Conservation (phyloP, 2,113 vertebrate genomes). For the Bubo scandiacus region DNA sequence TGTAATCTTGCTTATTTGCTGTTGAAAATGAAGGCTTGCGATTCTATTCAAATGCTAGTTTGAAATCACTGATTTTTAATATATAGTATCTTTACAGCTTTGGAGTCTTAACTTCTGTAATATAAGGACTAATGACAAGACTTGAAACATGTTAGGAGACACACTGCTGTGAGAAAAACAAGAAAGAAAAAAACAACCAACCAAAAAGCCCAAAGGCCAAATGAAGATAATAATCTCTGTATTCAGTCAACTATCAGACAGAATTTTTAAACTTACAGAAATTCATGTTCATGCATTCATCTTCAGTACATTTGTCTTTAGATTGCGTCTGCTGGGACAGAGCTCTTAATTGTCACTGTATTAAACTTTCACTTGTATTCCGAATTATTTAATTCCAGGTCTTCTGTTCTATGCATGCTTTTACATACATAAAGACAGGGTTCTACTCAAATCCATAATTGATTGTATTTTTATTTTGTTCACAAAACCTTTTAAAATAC, state of each 20-base stretch:
- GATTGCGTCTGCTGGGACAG: neutral
- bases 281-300: neutral
- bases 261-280: neutral
- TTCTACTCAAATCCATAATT: neutral
- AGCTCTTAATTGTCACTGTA: neutral
- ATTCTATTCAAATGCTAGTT: neutral
- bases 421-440: neutral
- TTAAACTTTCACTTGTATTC: neutral
- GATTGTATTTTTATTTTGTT: neutral
- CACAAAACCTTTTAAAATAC: neutral
- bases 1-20: neutral
- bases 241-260: neutral
- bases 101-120: neutral
- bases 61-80: neutral
- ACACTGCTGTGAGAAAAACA: neutral
- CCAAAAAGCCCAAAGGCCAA: neutral
- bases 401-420: neutral
- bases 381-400: neutral
- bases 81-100: neutral
- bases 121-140: neutral
- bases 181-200: fast-evolving
- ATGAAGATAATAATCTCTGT: neutral
- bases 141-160: neutral
- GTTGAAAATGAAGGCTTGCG: neutral
- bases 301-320: neutral